Conservation (phyloP, 2,113 vertebrate species). For the Thomomys bottae region DNA sequence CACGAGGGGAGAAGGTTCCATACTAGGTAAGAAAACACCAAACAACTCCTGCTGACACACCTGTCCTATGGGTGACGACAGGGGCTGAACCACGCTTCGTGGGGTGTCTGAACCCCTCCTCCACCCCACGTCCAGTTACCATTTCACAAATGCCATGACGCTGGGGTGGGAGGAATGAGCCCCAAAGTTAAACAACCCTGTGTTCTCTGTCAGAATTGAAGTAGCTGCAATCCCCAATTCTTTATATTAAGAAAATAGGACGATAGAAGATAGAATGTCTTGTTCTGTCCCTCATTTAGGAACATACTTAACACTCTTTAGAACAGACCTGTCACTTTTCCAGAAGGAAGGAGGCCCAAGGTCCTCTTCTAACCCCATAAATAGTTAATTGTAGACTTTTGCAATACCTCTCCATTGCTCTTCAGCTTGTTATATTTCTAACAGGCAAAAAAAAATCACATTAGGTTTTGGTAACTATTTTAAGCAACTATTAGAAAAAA, state of each 20-base stretch:
- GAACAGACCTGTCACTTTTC: not conserved
- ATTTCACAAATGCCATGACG: not conserved
- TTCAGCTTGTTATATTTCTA: not conserved
- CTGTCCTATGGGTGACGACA: not conserved
- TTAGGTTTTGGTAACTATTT: not conserved
- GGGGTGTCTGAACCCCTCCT: fast-evolving
- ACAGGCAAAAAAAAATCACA: not conserved
- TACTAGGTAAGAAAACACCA: not conserved
- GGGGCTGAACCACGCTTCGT: not conserved
- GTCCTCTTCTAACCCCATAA: not conserved
- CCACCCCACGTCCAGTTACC: not conserved
- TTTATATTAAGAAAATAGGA: not conserved
- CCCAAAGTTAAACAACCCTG: not conserved
- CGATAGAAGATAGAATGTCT: not conserved
- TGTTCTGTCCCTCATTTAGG: not conserved
- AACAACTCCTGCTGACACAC: not conserved
- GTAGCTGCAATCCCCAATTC: not conserved
- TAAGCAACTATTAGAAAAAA: not conserved
- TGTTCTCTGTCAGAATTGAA: not conserved
- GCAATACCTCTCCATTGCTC: not conserved
- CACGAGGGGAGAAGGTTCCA: no score
- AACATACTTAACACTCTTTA: not conserved
- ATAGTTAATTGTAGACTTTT: not conserved
- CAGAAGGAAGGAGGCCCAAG: not conserved
- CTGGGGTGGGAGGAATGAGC: not conserved